Base-by-base conservation (phyloP, 2,888 invertebrate species). In the Plebejus melissa region DNA sequence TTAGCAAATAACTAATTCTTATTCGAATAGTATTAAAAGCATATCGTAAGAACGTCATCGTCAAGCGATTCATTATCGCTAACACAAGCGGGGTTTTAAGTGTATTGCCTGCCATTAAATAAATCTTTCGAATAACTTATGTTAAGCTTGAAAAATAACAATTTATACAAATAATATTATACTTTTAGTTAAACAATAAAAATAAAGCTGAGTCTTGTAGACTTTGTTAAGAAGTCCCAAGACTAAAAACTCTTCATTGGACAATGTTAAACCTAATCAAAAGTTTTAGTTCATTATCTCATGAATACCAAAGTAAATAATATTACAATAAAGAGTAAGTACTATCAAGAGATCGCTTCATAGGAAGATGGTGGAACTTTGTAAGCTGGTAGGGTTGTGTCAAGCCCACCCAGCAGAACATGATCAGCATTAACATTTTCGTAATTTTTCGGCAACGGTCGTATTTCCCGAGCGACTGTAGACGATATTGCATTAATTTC, bases 191-290 rank as follows among this genome's bases (percentile, higher is more conserved):
- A 1, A 4, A 13, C 32, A 32, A 32, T 65, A 36, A 65, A 32
- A 65, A 32, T 32, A 32, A 65, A 36, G 13, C 32, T 65, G 32
- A 32, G n/a, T 32, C 6, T 65, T 36, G 32, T 65, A 36, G 32
- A 65, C 65, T 65, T 65, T 65, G 32, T 32, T 16, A 36, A 65
- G 65, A 32, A 28, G 65, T 65, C 65, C 65, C 65, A 65, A 32
- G 65, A 11, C 65, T 16, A n/a, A 13, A 60, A 60, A 60, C 32
- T 65, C 36, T 36, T 32, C 65, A 65, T 65, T 65, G 65, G 65
- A 13, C 65, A 65, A 65, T 65, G 65, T 32, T 65, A 11, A 65
- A 65, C 16, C 36, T 65, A 16, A 4, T 4, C 32, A 13, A 65
- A 65, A 65, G 32, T 65, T 22, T 60, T 65, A 65, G 32, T 32